These are phyloP conservation scores for Zaprionus obscuricornis DNA, from an alignment of 2,888 invertebrate species.

Conservation along the genomic window DNA sequence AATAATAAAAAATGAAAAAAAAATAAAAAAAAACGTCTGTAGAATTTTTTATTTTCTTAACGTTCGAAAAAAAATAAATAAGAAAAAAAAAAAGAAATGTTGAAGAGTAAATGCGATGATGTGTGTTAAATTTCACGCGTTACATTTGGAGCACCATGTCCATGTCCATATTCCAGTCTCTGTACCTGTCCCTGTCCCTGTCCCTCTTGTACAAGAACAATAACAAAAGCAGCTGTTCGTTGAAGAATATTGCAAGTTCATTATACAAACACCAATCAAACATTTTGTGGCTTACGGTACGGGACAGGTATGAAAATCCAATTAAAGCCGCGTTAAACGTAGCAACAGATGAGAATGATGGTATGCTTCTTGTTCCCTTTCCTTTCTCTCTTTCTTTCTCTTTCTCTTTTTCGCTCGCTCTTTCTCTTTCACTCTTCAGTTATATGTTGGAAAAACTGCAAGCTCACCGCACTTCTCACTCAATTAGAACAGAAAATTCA, in stretches of 20 bases:
- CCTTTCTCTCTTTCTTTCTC: no score
- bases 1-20: no score
- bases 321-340: constrained; percentile 68
- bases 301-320: constrained; percentile 75
- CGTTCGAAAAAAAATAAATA: constrained; percentile 1
- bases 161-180: neutral
- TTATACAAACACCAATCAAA: constrained; percentile 79
- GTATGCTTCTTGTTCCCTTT: no score
- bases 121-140: constrained; percentile 76
- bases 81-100: constrained; percentile 7
- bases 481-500: constrained; percentile 79
- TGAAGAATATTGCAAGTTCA: constrained; percentile 75
- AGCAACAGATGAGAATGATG: constrained; percentile 53
- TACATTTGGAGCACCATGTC: constrained; percentile 43
- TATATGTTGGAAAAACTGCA: constrained; percentile 61
- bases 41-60: constrained; percentile 61
- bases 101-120: constrained; percentile 51
- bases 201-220: constrained; percentile 37
- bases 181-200: no score
- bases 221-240: constrained; percentile 56
- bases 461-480: constrained; percentile 71
- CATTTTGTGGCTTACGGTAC: constrained; percentile 31
- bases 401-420: neutral
- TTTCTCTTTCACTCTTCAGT: no score
- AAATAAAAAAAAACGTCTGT: no score